Conservation (phyloP, 2,113 vertebrate species). For the Tor tambroides region DNA sequence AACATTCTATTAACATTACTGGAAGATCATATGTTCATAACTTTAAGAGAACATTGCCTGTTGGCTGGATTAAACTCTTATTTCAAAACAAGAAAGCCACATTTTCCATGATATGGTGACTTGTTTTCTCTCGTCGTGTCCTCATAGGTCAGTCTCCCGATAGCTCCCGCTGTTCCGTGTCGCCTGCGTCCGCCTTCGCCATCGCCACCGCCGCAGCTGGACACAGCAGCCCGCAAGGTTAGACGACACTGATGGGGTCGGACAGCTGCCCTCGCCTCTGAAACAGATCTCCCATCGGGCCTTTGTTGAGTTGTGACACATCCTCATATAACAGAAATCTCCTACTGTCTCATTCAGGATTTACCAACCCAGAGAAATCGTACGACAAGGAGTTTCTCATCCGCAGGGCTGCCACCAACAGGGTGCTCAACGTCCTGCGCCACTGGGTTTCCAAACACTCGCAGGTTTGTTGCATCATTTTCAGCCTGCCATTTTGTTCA, state of each 20-base stretch:
- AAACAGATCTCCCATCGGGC: background rate
- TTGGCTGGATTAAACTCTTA: background rate
- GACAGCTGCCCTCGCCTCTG: background rate
- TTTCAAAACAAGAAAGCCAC: background rate
- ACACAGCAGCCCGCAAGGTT: constrained; percentile 88
- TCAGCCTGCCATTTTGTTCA: background rate
- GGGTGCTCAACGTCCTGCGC: constrained; percentile 93
- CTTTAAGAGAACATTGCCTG: background rate
- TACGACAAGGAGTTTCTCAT: constrained; percentile 98
- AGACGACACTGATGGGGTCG: constrained; percentile 37
- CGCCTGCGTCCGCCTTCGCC: constrained; percentile 92
- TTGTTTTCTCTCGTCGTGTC: background rate
- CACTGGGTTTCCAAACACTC: constrained; percentile 98
- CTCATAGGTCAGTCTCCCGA: constrained; percentile 82
- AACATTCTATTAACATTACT: background rate
- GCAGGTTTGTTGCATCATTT: constrained; percentile 79
- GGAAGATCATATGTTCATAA: background rate
- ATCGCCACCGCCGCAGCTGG: constrained; percentile 95
- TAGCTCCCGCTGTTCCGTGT: constrained; percentile 84
- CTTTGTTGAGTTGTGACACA: background rate
- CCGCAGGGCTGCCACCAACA: constrained; percentile 91
- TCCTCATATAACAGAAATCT: background rate
- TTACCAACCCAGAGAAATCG: constrained; percentile 84
- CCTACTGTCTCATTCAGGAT: constrained; percentile 73
- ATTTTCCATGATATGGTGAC: background rate